Evolutionary conservation across 2,888 invertebrate species (phyloP).

Genomic region (Lycophotia porphyrea): DNA sequence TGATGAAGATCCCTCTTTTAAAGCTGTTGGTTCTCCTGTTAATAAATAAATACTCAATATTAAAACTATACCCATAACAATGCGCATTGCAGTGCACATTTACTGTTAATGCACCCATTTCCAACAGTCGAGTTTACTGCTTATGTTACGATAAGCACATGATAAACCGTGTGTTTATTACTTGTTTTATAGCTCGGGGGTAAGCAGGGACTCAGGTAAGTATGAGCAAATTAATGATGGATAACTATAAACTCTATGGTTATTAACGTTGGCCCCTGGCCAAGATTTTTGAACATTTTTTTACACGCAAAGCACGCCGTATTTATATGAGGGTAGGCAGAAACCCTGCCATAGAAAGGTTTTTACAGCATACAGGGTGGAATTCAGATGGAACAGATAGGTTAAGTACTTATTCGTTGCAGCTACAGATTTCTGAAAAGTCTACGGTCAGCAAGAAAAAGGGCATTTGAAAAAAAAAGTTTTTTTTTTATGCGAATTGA

Average conservation of each 20-base stretch:
- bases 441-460: too few species aligned
- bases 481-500: too few species aligned
- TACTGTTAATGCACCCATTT: slow-evolving; percentile 33
- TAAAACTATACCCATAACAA: neutral
- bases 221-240: slow-evolving; percentile 15
- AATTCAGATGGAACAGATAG: too few species aligned
- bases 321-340: too few species aligned
- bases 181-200: slow-evolving; percentile 31
- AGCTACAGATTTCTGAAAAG: too few species aligned
- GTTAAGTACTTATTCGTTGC: too few species aligned
- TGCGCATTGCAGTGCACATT: slow-evolving; percentile 43
- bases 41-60: neutral
- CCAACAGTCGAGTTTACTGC: slow-evolving; percentile 41
- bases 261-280: neutral
- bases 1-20: too few species aligned
- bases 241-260: neutral
- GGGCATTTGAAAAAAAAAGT: too few species aligned
- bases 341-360: too few species aligned
- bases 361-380: too few species aligned
- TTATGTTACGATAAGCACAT: slow-evolving; percentile 23
- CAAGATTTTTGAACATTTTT: neutral
- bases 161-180: slow-evolving; percentile 31
- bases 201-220: slow-evolving; percentile 7
- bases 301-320: too few species aligned
- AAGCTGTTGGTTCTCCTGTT: too few species aligned